Evolutionary conservation across 2,113 vertebrate genomes (phyloP).

Genomic region (Ictalurus punctatus): DNA sequence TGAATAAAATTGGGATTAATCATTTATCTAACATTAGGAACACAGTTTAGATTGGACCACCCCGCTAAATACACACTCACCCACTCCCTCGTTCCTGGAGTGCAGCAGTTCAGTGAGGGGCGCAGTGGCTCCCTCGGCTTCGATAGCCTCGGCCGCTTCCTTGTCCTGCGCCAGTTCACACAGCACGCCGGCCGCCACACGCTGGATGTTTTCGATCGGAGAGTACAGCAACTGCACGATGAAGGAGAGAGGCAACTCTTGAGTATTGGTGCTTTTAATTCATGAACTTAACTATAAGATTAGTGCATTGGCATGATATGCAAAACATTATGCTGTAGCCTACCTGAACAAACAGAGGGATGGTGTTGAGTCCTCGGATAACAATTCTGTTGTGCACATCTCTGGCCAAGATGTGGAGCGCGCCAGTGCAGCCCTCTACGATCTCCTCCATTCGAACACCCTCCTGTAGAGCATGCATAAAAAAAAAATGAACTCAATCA

Average conservation of each 20-base stretch:
- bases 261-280: background rate
- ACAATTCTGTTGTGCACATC: conserved; percentile 97
- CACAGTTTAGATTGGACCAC: too few relatives aligned
- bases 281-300: background rate
- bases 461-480: conserved; percentile 72
- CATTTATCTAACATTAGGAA: too few relatives aligned
- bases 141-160: conserved; percentile 95
- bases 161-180: conserved; percentile 99
- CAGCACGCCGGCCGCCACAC: conserved; percentile 95
- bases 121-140: conserved; percentile 96
- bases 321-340: background rate
- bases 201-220: conserved; percentile 97
- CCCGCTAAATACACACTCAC: conserved; percentile 64
- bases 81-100: conserved; percentile 97
- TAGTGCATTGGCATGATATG: background rate
- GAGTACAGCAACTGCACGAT: conserved; percentile 88
- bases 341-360: conserved; percentile 98
- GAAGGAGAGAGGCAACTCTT: background rate
- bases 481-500: background rate
- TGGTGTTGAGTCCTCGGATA: conserved; percentile 97
- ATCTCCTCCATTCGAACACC: conserved; percentile 99
- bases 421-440: conserved; percentile 96
- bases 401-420: conserved; percentile 95
- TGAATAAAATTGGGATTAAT: too few relatives aligned
- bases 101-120: conserved; percentile 95